Conservation (phyloP, 2,888 invertebrate species). For the Acrobasis repandana region DNA sequence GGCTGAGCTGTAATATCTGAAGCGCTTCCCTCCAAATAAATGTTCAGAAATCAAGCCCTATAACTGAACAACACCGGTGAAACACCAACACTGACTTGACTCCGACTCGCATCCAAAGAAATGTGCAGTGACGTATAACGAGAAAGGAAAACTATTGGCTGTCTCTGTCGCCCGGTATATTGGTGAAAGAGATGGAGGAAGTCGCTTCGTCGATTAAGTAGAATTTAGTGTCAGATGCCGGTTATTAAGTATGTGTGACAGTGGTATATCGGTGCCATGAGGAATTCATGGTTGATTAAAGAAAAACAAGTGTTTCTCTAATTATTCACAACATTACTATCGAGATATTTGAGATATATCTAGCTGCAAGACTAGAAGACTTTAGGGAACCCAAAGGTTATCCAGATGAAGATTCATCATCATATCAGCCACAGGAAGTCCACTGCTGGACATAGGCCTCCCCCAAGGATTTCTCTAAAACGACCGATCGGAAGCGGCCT, state of each 20-base stretch:
- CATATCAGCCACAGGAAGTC: too few species aligned
- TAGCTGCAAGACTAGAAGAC: too few species aligned
- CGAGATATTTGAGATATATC: neutral
- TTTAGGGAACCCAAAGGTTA: too few species aligned
- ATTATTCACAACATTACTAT: neutral
- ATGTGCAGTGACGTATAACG: conserved; percentile 72
- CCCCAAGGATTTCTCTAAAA: too few species aligned
- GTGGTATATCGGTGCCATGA: conserved; percentile 20
- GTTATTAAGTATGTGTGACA: conserved; percentile 36
- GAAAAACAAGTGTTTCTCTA: neutral
- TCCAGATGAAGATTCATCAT: too few species aligned
- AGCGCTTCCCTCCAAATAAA: conserved; percentile 56
- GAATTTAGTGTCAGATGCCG: conserved; percentile 73
- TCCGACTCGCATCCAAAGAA: conserved; percentile 65
- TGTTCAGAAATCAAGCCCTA: conserved; percentile 60
- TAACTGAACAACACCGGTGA: conserved; percentile 66
- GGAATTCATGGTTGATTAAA: conserved; percentile 12
- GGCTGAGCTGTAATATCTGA: conserved; percentile 43
- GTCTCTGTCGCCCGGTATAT: conserved; percentile 56
- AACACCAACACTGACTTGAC: conserved; percentile 71
- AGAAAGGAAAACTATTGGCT: conserved; percentile 73
- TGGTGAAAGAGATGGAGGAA: conserved; percentile 58
- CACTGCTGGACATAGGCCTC: too few species aligned
- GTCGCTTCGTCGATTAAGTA: conserved; percentile 71
- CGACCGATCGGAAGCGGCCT: too few species aligned